Evolutionary conservation across 2,888 invertebrate species (phyloP).

Genomic region (Listrodromus nycthemerus): DNA sequence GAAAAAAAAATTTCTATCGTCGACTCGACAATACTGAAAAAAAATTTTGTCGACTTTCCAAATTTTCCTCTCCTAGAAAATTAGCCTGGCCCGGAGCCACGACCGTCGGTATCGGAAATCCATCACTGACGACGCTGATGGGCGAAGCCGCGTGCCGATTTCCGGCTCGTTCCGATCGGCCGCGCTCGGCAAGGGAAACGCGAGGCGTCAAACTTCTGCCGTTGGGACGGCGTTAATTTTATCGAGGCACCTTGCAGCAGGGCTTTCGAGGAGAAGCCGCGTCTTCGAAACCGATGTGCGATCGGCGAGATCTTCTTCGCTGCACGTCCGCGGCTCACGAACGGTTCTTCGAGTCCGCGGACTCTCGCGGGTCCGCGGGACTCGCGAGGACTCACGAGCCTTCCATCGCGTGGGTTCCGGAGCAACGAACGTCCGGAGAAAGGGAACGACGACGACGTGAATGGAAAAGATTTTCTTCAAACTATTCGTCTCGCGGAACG

Average conservation of each 20-base stretch:
- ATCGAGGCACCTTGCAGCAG: conserved; percentile 44
- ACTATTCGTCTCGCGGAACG: conserved; percentile 5
- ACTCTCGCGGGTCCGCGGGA: conserved; percentile 37
- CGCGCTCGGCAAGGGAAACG: not conserved
- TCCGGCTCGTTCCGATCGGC: no score
- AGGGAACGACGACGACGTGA: conserved; percentile 46
- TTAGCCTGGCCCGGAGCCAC: no score
- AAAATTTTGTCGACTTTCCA: no score
- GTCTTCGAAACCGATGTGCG: not conserved
- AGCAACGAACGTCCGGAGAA: conserved; percentile 64
- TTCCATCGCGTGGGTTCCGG: conserved; percentile 62
- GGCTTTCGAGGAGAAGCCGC: not conserved
- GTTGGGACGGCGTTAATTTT: conserved; percentile 33
- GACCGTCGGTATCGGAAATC: no score
- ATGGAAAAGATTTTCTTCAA: conserved; percentile 58
- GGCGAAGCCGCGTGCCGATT: no score
- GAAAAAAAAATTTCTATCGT: no score
- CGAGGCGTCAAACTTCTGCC: not conserved
- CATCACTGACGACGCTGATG: no score
- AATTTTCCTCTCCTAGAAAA: no score
- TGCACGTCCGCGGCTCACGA: conserved; percentile 28
- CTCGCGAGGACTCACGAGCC: conserved; percentile 3
- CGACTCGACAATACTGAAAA: no score
- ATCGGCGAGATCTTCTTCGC: not conserved
- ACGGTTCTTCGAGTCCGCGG: conserved; percentile 42